phyloP scores from a whole-genome alignment of 1,140 invertebrate genomes.

The Caenorhabditis brenneri region DNA sequence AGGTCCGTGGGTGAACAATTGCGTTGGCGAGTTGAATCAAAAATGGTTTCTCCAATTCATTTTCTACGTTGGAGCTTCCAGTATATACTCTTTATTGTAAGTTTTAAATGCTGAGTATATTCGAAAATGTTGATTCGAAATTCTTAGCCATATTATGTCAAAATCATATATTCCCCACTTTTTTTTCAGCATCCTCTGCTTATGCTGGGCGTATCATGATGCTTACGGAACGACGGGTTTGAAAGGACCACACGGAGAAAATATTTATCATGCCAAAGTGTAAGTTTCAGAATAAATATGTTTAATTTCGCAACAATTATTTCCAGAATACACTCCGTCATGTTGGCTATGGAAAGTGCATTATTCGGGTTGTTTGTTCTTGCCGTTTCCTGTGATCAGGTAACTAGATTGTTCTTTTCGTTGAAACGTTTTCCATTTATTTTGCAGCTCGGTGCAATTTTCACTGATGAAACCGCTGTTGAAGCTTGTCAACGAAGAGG shows the following conservation, averaged over 20 bases:
- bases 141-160: too few species aligned
- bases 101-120: conserved; percentile 52
- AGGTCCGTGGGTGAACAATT: conserved; percentile 85
- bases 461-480: conserved; percentile 82
- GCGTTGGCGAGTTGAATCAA: conserved; percentile 89
- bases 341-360: conserved; percentile 82
- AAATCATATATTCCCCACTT: not conserved
- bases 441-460: conserved; percentile 75
- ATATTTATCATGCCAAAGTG: conserved; percentile 74
- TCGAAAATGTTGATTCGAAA: not conserved
- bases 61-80: conserved; percentile 75
- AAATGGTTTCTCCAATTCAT: conserved; percentile 92
- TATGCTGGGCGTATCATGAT: conserved; percentile 64
- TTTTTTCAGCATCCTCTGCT: conserved; percentile 61
- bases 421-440: conserved; percentile 30
- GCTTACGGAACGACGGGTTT: conserved; percentile 75
- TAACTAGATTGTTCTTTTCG: conserved; percentile 71
- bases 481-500: conserved; percentile 78
- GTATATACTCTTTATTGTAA: conserved; percentile 61
- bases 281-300: conserved; percentile 45
- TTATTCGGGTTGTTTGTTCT: conserved; percentile 88
- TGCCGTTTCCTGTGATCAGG: conserved; percentile 86
- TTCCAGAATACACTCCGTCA: conserved; percentile 83
- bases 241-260: conserved; percentile 78
- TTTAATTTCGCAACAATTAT: not conserved